A percentile compares a stretch with the other conserved stretches of the same genome.
Conservation (phyloP, 1,140 invertebrate species). For the Bombus waltoni region DNA sequence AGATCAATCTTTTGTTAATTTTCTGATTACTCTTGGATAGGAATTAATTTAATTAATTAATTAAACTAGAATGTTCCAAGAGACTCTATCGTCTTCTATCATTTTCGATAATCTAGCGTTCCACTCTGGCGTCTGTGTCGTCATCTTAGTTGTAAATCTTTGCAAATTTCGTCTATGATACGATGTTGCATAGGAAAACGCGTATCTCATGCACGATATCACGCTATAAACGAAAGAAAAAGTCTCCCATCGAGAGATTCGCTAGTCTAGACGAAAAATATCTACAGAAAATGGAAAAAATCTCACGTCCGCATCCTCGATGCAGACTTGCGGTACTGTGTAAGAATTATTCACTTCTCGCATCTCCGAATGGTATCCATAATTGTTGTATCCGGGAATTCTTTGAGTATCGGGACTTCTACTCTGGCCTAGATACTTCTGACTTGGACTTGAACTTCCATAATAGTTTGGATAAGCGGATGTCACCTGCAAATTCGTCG, state of each 20-base stretch:
- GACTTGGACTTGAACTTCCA: constrained; percentile 70
- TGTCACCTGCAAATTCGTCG: constrained; percentile 48
- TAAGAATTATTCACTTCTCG: constrained; percentile 76
- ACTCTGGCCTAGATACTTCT: constrained; percentile 48
- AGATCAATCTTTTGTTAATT: too few relatives aligned
- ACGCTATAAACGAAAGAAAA: too few relatives aligned
- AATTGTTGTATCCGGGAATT: constrained; percentile 75
- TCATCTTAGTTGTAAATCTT: too few relatives aligned
- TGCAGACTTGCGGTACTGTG: constrained; percentile 70
- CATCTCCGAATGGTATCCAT: constrained; percentile 77
- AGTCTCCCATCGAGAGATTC: background rate
- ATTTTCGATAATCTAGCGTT: too few relatives aligned
- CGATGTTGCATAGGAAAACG: too few relatives aligned
- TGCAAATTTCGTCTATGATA: too few relatives aligned
- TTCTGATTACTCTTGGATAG: too few relatives aligned
- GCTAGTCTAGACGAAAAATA: background rate
- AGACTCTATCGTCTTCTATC: too few relatives aligned
- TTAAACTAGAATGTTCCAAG: too few relatives aligned
- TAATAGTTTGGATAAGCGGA: constrained; percentile 74
- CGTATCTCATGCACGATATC: too few relatives aligned
- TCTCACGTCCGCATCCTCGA: constrained; percentile 76
- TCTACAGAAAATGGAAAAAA: constrained; percentile 7
- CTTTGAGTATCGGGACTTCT: constrained; percentile 54
- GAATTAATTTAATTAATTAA: too few relatives aligned
- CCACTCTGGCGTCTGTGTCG: too few relatives aligned